Percentiles rank a stretch among this genome's conserved stretches.
phyloP scores from a whole-genome alignment of 2,113 vertebrate species.

The Brachyhypopomus occidentalis region DNA sequence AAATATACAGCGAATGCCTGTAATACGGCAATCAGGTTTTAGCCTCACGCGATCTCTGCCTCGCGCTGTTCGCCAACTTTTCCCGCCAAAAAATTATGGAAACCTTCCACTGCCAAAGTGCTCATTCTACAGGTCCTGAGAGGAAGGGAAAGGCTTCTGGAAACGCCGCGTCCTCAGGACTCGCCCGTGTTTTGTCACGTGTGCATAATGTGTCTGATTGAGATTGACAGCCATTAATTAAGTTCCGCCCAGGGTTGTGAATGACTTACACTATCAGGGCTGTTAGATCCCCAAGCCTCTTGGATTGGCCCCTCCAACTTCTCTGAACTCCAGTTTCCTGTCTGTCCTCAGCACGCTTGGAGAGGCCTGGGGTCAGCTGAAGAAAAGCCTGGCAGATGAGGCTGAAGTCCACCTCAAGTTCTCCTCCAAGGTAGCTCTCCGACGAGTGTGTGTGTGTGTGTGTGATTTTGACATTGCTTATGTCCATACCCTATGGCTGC shows the following conservation, averaged over 20 bases:
- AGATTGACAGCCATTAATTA: background rate
- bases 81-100: background rate
- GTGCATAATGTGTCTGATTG: background rate
- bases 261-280: background rate
- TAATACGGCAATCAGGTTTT: conserved; percentile 21
- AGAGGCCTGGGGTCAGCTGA: conserved; percentile 93
- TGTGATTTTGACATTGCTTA: too few relatives aligned
- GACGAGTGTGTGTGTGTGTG: background rate
- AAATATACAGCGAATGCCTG: conserved; percentile 33
- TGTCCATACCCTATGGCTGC: background rate
- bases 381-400: conserved; percentile 94
- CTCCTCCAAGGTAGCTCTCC: conserved; percentile 88
- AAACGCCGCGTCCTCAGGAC: background rate
- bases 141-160: background rate
- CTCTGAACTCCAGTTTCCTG: conserved; percentile 3
- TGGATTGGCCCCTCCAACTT: background rate
- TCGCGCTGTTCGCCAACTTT: background rate
- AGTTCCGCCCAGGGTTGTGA: background rate
- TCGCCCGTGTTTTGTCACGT: background rate
- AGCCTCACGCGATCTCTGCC: conserved; percentile 9
- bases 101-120: background rate
- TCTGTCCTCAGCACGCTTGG: conserved; percentile 84
- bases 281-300: too few relatives aligned
- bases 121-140: background rate
- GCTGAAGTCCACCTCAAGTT: conserved; percentile 98